These are phyloP conservation scores for Platyscapa corneri DNA, from an alignment of 1,140 invertebrate species.

Conservation along the genomic window DNA sequence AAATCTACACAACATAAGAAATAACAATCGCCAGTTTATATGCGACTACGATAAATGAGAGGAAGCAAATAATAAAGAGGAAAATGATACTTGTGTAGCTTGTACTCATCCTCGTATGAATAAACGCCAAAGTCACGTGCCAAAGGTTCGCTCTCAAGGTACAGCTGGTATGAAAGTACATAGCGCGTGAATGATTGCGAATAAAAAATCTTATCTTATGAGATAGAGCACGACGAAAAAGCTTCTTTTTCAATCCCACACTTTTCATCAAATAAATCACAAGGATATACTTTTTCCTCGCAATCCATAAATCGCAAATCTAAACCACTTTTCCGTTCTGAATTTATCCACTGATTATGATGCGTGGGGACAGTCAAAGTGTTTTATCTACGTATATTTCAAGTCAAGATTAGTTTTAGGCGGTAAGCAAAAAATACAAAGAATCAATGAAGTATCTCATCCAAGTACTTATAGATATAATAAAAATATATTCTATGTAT, in stretches of 20 bases:
- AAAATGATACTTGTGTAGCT: background rate
- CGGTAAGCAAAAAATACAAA: background rate
- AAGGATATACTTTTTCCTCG: background rate
- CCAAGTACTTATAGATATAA: slow-evolving; percentile 32
- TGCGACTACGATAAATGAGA: background rate
- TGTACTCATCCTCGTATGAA: background rate
- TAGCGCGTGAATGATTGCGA: background rate
- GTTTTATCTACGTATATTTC: background rate
- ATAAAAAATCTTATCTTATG: background rate
- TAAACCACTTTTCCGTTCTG: background rate
- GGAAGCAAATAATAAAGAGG: background rate
- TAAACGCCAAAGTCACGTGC: slow-evolving; percentile 49
- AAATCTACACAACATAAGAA: background rate
- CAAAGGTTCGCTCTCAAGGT: slow-evolving; percentile 31
- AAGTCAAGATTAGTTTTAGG: background rate
- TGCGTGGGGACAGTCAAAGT: background rate
- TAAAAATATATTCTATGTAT: slow-evolving; percentile 3
- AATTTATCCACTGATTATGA: background rate
- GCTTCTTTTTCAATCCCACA: background rate
- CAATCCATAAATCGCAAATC: background rate
- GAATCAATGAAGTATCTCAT: background rate
- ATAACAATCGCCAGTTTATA: background rate
- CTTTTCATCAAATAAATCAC: background rate
- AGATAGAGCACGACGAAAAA: background rate
- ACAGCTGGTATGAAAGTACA: background rate